Evolutionary conservation across 2,797 vertebrate genomes (phyloP), one percentile per base, ranked within the genome.

Genomic region (Gallinago solitaria): DNA sequence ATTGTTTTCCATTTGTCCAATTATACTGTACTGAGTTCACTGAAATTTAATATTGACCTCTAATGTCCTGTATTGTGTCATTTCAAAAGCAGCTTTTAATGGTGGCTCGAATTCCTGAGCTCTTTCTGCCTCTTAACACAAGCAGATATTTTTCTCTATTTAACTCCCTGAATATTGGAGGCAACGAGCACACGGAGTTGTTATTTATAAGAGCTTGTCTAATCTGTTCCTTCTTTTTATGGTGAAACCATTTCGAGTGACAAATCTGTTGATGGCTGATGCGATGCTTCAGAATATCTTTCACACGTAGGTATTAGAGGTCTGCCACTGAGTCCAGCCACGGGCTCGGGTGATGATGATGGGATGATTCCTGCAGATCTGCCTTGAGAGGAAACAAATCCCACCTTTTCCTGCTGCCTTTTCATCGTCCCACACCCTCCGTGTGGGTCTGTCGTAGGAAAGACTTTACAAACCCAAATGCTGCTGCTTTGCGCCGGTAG

Each of bases 161-260:
- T 41, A 92, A 51, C 78, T 92, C 50, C 32, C 37, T 65, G 76
- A 61, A 69, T 87, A 80, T 35, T 50, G 70, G 83, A 78, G 85
- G 77, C 53, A 88, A 20, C 45, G 61, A 81, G 79, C 20, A 0
- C 45, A 11, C 10, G 63, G 78, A 50, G 67, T 35, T 94, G 59
- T 89, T 95, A 83, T 80, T 95, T 94, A 67, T 87, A 82, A 85
- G 14, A 84, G 18, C 75, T 67, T 77, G 27, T 80, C 87, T 91
- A 73, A 95, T 89, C 82, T 87, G 8, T 73, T 85, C 24, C 78
- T 92, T 76, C 91, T 94, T 65, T 76, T 87, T 83, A 47, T 48
- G 75, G 64, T 83, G 35, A 91, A 94, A 54, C 54, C 1, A 0
- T 84, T 87, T 45, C 47, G 53, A 84, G 64, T 92, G 96, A 82